A percentile compares a stretch with the other conserved stretches of the same genome.
These are phyloP conservation scores for Platichthys flesus DNA, from an alignment of 2,113 vertebrate genomes.

Conservation along the genomic window DNA sequence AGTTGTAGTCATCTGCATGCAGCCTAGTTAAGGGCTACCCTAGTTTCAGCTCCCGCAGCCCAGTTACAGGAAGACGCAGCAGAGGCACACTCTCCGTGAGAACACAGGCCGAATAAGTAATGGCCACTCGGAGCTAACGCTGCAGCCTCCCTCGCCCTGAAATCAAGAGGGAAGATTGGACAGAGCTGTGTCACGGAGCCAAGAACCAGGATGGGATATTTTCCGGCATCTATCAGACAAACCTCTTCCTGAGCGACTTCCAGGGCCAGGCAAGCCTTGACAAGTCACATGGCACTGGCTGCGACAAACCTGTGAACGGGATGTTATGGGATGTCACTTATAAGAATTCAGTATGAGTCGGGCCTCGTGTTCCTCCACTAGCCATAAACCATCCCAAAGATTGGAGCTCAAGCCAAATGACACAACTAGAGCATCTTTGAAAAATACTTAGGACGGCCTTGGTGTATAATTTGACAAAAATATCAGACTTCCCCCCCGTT, in stretches of 20 bases:
- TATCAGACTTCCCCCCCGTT: background rate
- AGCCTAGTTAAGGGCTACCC: constrained; percentile 73
- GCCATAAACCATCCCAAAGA: background rate
- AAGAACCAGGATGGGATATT: constrained; percentile 46
- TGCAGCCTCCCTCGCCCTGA: constrained; percentile 40
- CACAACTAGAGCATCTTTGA: background rate
- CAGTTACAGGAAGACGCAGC: constrained; percentile 59
- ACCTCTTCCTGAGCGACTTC: constrained; percentile 46
- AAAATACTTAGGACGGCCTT: too few species aligned
- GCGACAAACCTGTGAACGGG: background rate
- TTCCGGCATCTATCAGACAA: constrained; percentile 60
- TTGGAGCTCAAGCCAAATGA: background rate
- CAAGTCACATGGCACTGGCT: constrained; percentile 19
- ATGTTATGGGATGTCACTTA: too few species aligned
- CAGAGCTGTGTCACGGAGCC: constrained; percentile 39
- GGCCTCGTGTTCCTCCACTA: constrained; percentile 9
- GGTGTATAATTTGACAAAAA: background rate
- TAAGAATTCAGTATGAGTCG: too few species aligned
- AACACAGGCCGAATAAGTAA: constrained; percentile 66
- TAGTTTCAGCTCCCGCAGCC: constrained; percentile 76
- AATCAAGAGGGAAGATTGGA: constrained; percentile 49
- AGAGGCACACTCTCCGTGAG: constrained; percentile 60
- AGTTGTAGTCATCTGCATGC: constrained; percentile 38
- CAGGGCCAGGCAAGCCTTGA: constrained; percentile 47
- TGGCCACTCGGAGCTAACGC: constrained; percentile 67